Evolutionary conservation across 1,140 invertebrate genomes (phyloP), one percentile per base, ranked within the genome.

Genomic region (Zophobas morio): DNA sequence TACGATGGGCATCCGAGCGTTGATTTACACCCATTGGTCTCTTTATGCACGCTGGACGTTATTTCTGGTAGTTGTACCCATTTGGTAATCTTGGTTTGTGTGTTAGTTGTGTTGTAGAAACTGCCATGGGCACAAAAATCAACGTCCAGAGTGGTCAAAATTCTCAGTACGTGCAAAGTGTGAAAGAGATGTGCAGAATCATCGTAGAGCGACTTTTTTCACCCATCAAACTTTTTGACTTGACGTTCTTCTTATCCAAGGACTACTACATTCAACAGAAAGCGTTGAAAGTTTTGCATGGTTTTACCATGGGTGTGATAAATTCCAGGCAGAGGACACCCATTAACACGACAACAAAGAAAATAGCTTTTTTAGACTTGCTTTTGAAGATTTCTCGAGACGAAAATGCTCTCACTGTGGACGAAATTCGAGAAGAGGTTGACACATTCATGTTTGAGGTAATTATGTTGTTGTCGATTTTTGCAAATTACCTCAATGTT

Each of bases 391-490:
- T 51, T 51, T 49, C 70, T 2, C 4, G 39, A 3, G 87, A 88
- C 75, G 88, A 87, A 20, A 85, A 87, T 40, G 84, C 86, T 0
- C 51, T 71, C 6, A 46, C 33, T 2, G 49, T 32, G 32, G 33
- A 37, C 1, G 71, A 73, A 20, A 6, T 2, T 46, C n/a, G n/a
- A n/a, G n/a, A n/a, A n/a, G n/a, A n/a, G n/a, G n/a, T n/a, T n/a
- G n/a, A n/a, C n/a, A n/a, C n/a, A 73, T 56, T 54, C 36, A 42
- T 70, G 47, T 94, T 94, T 46, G 42, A 46, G n/a, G n/a, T 46
- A 46, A 70, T 47, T 47, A n/a, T 46, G 1, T 70, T 72, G n/a
- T n/a, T n/a, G n/a, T 53, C 8, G 37, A 6, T 71, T n/a, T 34
- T 49, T 47, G 47, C 6, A 46, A 46, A 46, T 3, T 46, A 46